Conservation (phyloP, 2,797 vertebrate genomes). For the Diplodus puntazzo region DNA sequence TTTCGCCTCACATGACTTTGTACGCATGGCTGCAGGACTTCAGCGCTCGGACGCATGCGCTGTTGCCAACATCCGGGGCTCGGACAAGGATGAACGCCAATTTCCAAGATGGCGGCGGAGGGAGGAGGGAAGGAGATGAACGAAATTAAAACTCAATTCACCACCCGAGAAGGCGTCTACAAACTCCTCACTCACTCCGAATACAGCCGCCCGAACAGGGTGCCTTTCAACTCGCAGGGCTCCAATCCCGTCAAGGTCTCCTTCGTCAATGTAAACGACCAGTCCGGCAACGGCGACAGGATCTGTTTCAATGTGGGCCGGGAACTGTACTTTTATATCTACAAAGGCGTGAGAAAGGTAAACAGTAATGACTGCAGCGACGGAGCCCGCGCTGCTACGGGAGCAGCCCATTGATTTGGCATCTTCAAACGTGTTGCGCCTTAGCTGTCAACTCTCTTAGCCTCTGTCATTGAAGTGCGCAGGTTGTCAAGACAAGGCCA, state of each 20-base stretch:
- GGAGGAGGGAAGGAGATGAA: conserved; percentile 99
- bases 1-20: conserved; percentile 43
- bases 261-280: conserved; percentile 99
- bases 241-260: conserved; percentile 98
- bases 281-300: conserved; percentile 98
- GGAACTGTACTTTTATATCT: conserved; percentile 99
- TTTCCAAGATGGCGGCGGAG: conserved; percentile 99
- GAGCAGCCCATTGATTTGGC: conserved; percentile 5
- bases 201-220: conserved; percentile 98
- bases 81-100: conserved; percentile 97
- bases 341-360: conserved; percentile 98
- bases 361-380: conserved; percentile 86
- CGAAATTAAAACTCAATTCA: conserved; percentile 99
- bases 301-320: conserved; percentile 99
- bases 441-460: conserved; percentile 44
- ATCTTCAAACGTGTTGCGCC: background rate
- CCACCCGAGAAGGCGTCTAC: conserved; percentile 97
- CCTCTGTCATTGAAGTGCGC: conserved; percentile 85
- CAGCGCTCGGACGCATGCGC: conserved; percentile 83
- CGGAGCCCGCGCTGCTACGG: background rate
- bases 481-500: conserved; percentile 75
- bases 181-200: conserved; percentile 99
- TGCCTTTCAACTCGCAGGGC: conserved; percentile 98
- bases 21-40: conserved; percentile 46
- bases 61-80: conserved; percentile 89